Evolutionary conservation across 30 jellyfish, hydroid and myxozoan genomes (phyloP), one percentile per base, ranked within the genome.

Genomic region (Catostylus mosaicus): DNA sequence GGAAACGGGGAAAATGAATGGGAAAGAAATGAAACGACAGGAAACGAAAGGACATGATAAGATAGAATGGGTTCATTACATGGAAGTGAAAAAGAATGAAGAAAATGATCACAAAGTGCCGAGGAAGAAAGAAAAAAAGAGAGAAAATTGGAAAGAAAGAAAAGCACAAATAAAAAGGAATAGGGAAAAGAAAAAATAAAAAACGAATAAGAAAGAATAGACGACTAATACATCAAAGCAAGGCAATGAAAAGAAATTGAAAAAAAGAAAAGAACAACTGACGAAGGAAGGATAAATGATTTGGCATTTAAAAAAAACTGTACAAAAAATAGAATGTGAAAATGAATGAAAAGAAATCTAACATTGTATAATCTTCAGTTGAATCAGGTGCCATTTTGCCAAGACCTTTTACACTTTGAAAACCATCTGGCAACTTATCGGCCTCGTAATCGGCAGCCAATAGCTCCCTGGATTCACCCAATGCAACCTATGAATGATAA

Each of bases 381-480:
- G 84, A 77, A 66, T 69, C 89, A 1, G 97, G 97, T 5, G 97
- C 98, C 12, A 67, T 31, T 59, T 83, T 93, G 30, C 98, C 98
- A 45, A 93, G 77, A 9, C 98, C 98, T 64, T 74, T 87, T 47
- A 92, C 92, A 56, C 98, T 93, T 73, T 93, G 88, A 52, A 43
- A 86, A 8, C 96, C 98, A 40, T 51, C 70, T 2, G 98, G 98
- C 43, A 93, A 77, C 30, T 93, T 60, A 27, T 86, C 96, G 0
- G 98, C 98, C 29, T 93, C 93, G 43, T 81, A 87, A 76, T 93
- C 98, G 23, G 98, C 98, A n/a, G 95, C 97, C 7, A 93, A 82
- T 0, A 80, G 82, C 47, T 93, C 97, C 47, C 82, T 73, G 20
- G 96, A 30, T 56, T 93, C 83, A 24, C 98, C 98, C 23, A 93